A percentile compares a stretch with the other conserved stretches of the same genome.
phyloP scores from a whole-genome alignment of 2,888 invertebrate species.

The Acronicta aceris region DNA sequence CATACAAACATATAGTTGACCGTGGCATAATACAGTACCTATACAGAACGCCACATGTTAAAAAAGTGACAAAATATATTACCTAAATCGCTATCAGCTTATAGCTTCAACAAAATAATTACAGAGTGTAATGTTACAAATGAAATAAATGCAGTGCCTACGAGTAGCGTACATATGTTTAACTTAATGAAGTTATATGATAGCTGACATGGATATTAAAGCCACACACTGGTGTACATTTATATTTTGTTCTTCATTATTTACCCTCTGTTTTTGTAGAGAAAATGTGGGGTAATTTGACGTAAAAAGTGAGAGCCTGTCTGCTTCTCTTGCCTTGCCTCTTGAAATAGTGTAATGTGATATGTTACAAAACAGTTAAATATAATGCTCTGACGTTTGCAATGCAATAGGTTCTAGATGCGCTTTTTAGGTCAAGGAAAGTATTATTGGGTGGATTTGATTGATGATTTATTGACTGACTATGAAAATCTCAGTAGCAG shows the following conservation, averaged over 20 bases:
- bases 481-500: too few species aligned
- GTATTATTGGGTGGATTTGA: too few species aligned
- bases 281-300: conserved; percentile 1
- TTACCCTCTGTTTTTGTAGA: neutral
- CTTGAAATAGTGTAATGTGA: neutral
- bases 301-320: neutral
- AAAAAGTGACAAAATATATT: too few species aligned
- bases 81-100: conserved; percentile 20
- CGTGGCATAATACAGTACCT: too few species aligned
- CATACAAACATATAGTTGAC: too few species aligned
- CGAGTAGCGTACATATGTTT: conserved; percentile 54
- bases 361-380: too few species aligned
- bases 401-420: too few species aligned
- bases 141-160: conserved; percentile 61
- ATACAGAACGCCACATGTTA: too few species aligned
- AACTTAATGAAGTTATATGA: conserved; percentile 64
- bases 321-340: neutral
- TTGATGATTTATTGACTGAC: too few species aligned
- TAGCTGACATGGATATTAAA: conserved; percentile 42
- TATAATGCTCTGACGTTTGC: too few species aligned
- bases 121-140: conserved; percentile 59
- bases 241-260: conserved; percentile 9
- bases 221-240: conserved; percentile 2
- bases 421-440: too few species aligned
- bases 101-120: conserved; percentile 56